Conservation (phyloP, 2,888 invertebrate genomes). For the Amorpha juglandis region DNA sequence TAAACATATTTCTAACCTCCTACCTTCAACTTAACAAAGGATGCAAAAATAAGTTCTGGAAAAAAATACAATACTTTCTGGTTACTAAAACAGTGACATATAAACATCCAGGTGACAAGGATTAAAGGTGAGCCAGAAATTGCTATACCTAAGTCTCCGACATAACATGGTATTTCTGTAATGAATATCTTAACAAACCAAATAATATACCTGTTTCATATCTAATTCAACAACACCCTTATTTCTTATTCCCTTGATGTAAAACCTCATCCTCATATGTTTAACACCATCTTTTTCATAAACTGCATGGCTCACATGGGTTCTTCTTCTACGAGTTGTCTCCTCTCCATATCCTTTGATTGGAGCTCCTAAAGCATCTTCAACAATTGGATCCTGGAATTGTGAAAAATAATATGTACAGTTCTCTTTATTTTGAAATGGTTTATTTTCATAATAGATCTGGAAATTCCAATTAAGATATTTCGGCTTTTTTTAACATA, state of each 20-base stretch:
- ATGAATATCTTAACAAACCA: neutral
- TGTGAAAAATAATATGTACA: conserved; percentile 23
- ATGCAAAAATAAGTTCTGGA: no score
- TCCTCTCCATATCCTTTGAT: conserved; percentile 96
- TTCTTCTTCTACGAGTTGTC: conserved; percentile 90
- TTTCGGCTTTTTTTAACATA: no score
- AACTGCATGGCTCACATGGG: conserved; percentile 91
- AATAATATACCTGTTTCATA: conserved; percentile 88
- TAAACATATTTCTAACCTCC: no score
- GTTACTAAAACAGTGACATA: no score
- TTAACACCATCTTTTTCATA: conserved; percentile 90
- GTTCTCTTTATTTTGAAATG: no score
- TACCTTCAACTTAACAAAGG: no score
- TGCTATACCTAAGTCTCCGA: neutral
- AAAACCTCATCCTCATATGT: conserved; percentile 95
- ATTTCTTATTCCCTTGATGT: conserved; percentile 92
- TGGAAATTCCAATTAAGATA: no score
- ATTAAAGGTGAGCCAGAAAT: neutral
- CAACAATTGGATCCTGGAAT: conserved; percentile 87
- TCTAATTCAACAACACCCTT: conserved; percentile 94
- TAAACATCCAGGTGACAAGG: no score
- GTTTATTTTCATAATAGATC: no score
- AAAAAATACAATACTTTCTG: no score
- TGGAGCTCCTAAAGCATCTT: conserved; percentile 94
- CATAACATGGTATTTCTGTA: no score